Conservation (phyloP, 1,140 invertebrate species). For the Dreissena polymorpha region DNA sequence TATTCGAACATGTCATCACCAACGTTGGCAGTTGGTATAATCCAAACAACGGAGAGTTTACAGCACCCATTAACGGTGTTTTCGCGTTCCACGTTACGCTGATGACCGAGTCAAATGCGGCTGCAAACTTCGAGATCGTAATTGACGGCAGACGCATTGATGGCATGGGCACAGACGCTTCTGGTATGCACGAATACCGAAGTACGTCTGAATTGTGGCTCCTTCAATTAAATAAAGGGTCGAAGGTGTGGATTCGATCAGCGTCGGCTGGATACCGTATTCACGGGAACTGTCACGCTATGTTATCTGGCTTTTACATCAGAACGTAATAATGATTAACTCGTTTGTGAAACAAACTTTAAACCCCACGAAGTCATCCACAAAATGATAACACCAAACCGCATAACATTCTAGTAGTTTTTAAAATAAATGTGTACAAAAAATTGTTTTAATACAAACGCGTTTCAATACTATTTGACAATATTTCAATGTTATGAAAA, state of each 20-base stretch:
- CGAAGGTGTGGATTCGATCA: background rate
- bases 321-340: too few species aligned
- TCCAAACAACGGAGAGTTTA: background rate
- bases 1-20: slow-evolving; percentile 16
- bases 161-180: background rate
- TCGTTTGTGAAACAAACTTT: too few species aligned
- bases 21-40: slow-evolving; percentile 15
- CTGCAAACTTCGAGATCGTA: background rate
- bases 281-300: background rate
- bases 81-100: slow-evolving; percentile 19
- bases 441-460: too few species aligned
- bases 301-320: background rate
- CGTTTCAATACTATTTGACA: too few species aligned
- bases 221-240: background rate
- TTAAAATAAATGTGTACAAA: too few species aligned
- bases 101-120: background rate
- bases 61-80: background rate
- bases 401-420: too few species aligned
- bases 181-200: background rate
- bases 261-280: background rate
- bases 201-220: background rate
- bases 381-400: too few species aligned
- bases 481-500: too few species aligned
- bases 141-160: background rate
- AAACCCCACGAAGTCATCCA: too few species aligned